Percentiles rank a stretch among this genome's conserved stretches.
Evolutionary conservation across 1,140 invertebrate genomes (phyloP).

Genomic region (Drosophila azteca): DNA sequence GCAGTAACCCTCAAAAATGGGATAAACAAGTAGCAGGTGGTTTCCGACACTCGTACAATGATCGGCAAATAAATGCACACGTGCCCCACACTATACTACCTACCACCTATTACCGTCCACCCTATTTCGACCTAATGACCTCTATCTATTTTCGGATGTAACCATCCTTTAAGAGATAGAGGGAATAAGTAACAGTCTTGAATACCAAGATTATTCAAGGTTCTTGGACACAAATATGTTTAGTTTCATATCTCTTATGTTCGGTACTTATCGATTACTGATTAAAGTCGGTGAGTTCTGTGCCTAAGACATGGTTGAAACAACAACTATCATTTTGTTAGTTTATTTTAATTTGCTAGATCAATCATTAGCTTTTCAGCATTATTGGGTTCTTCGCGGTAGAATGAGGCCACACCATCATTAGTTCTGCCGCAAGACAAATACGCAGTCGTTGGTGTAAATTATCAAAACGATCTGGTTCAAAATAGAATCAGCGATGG

Average conservation of each 20-base stretch:
- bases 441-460: slow-evolving; percentile 13
- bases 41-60: not conserved
- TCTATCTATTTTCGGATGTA: too few relatives aligned
- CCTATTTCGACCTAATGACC: too few relatives aligned
- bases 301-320: slow-evolving; percentile 3
- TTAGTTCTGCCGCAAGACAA: slow-evolving; percentile 67
- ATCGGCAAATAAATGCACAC: too few relatives aligned
- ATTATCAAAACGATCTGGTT: slow-evolving; percentile 13
- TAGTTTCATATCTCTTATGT: slow-evolving; percentile 12
- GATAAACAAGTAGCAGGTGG: not conserved
- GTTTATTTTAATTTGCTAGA: too few relatives aligned
- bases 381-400: slow-evolving; percentile 80
- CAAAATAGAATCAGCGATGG: slow-evolving; percentile 5
- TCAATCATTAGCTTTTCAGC: slow-evolving; percentile 82
- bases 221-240: slow-evolving; percentile 16
- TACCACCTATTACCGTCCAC: too few relatives aligned
- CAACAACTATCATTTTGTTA: slow-evolving; percentile 15
- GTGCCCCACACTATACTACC: too few relatives aligned
- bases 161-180: too few relatives aligned
- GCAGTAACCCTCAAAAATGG: not conserved
- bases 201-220: slow-evolving; percentile 26
- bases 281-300: slow-evolving; percentile 21
- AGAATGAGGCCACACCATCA: slow-evolving; percentile 83
- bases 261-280: slow-evolving; percentile 30
- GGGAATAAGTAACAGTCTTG: not conserved